phyloP scores from a whole-genome alignment of 2,888 invertebrate genomes.

The Melanchra persicariae region DNA sequence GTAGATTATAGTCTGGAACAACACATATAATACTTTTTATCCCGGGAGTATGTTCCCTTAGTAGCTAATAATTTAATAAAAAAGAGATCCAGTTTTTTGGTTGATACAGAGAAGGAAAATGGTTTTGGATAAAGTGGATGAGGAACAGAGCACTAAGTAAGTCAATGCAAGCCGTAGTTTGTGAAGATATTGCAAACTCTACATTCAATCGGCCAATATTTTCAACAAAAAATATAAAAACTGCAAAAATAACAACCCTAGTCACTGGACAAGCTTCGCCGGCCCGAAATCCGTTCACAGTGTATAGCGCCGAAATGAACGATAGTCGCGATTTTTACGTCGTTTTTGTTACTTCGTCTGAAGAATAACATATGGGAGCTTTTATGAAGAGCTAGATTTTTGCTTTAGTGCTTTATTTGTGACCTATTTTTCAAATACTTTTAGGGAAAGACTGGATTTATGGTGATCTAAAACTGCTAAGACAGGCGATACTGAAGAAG shows the following conservation, averaged over 20 bases:
- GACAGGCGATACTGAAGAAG: not conserved
- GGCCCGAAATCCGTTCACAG: conserved; percentile 35
- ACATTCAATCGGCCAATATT: no score
- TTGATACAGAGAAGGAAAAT: not conserved
- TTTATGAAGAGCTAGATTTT: conserved; percentile 25
- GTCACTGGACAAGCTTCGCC: conserved; percentile 14
- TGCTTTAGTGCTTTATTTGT: conserved; percentile 4
- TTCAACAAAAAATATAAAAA: no score
- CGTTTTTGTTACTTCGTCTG: conserved; percentile 35
- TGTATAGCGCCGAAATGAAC: conserved; percentile 36
- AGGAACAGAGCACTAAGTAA: no score
- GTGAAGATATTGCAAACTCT: no score
- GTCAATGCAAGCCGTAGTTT: no score
- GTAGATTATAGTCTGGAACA: no score
- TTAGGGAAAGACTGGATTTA: not conserved
- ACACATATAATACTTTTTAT: no score
- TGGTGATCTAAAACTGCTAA: not conserved
- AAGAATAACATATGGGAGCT: conserved; percentile 35
- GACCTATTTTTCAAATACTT: conserved; percentile 9
- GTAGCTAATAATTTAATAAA: no score
- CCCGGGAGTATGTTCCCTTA: no score
- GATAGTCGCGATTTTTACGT: conserved; percentile 39
- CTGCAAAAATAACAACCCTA: conserved; percentile 26
- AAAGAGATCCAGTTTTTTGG: not conserved
- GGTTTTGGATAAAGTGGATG: not conserved